Evolutionary conservation across 2,797 vertebrate genomes (phyloP), one percentile per base, ranked within the genome.

Genomic region (Rhabdomys pumilio): DNA sequence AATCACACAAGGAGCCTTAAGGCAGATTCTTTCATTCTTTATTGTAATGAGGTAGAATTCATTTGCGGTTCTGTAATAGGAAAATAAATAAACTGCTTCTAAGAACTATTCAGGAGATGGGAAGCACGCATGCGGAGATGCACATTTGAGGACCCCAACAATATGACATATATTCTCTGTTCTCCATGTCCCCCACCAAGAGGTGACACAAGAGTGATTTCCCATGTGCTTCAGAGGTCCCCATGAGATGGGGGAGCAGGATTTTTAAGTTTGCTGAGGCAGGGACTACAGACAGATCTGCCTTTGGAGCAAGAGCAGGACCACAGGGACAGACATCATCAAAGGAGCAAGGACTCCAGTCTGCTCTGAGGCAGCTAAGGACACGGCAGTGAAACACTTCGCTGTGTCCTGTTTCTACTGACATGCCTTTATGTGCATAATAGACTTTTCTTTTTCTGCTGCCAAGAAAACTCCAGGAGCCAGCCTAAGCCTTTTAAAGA

Each of bases 391-490:
- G 77, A 90, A 53, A 20, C 81, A 1, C 67, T 57, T 38, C 24
- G 13, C 81, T 67, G 80, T 83, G 44, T 80, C 69, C 83, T 63
- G 19, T 93, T 84, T 65, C 83, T 34, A 34, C 19, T 72, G 29
- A 38, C 75, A 12, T 57, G 59, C 69, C 80, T 96, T 80, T 88
- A 38, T 72, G 72, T 17, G 4, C 34, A 67, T 19, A n/a, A 24
- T 63, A 91, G 63, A 31, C 34, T 76, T 77, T 38, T 86, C 77
- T 79, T 50, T 75, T 88, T 92, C 75, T 38, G 65, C 61, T 85
- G 94, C 96, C 82, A 88, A 92, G 89, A 63, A 84, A 92, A 84
- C 91, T 61, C 85, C 77, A 87, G 92, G 94, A 93, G 92, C 61
- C 91, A 94, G n/a, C 47, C 29, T 73, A 73, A 96, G 69, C 5